These are phyloP conservation scores for Clupea harengus DNA, from an alignment of 2,113 vertebrate species.

Conservation along the genomic window DNA sequence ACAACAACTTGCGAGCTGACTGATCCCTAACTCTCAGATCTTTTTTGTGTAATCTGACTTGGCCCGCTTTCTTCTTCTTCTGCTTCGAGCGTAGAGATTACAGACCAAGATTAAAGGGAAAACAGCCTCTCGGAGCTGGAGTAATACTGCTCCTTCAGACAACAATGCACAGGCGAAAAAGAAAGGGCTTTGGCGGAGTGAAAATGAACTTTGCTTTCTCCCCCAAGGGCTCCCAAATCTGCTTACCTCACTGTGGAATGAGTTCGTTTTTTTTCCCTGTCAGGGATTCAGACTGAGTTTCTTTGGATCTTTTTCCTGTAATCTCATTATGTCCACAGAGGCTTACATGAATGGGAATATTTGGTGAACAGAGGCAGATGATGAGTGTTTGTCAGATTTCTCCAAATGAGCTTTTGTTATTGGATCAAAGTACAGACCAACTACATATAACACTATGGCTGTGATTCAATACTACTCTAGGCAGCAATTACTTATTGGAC, in stretches of 20 bases:
- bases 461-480: neutral
- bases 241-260: constrained; percentile 6
- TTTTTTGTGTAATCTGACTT: neutral
- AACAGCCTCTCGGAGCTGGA: neutral
- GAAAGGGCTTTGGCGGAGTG: neutral
- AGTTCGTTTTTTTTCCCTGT: neutral
- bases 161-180: neutral
- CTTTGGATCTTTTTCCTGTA: neutral
- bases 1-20: neutral
- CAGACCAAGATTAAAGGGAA: neutral
- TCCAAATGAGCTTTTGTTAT: neutral
- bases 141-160: neutral
- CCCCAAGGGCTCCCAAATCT: neutral
- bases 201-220: constrained; percentile 3
- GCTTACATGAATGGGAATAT: neutral
- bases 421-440: neutral
- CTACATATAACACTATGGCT: neutral
- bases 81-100: neutral
- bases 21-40: constrained; percentile 4
- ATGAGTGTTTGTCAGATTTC: neutral
- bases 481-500: neutral
- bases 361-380: neutral
- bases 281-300: neutral
- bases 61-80: neutral
- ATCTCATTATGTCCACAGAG: neutral